Conservation (phyloP, 2,113 vertebrate genomes). For the Prunella himalayana region DNA sequence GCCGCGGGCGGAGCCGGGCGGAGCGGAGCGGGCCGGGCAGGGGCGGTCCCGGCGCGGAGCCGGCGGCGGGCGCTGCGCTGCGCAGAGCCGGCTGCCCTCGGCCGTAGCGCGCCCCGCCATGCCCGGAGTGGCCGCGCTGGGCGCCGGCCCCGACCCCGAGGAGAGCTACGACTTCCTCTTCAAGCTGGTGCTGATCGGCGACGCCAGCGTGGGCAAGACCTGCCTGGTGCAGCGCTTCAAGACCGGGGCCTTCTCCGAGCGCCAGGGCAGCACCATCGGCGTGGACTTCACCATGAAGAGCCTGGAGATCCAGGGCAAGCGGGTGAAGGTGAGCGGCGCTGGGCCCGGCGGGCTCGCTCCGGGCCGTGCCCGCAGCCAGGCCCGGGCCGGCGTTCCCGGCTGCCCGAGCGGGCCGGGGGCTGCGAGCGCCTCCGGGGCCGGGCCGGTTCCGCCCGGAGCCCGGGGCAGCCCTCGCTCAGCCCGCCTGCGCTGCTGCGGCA, state of each 20-base stretch:
- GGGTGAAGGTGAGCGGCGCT: slow-evolving; percentile 78
- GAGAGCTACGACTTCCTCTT: slow-evolving; percentile 84
- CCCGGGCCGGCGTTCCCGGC: background rate
- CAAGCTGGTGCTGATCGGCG: slow-evolving; percentile 84
- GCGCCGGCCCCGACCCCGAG: slow-evolving; percentile 69
- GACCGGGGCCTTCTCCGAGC: slow-evolving; percentile 80
- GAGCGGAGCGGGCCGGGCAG: background rate
- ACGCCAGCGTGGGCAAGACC: slow-evolving; percentile 86
- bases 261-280: slow-evolving; percentile 85
- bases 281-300: slow-evolving; percentile 90
- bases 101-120: background rate
- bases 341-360: background rate
- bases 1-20: background rate
- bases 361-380: background rate
- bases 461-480: background rate
- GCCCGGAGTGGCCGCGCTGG: background rate
- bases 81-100: background rate
- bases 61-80: too few species aligned
- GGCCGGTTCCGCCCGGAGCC: background rate
- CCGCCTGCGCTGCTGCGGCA: background rate
- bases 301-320: slow-evolving; percentile 83
- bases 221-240: slow-evolving; percentile 88
- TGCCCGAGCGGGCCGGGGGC: accelerated
- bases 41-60: background rate
- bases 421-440: background rate